Evolutionary conservation across 2,888 invertebrate species (phyloP).

Genomic region (Amphipoea lucens): DNA sequence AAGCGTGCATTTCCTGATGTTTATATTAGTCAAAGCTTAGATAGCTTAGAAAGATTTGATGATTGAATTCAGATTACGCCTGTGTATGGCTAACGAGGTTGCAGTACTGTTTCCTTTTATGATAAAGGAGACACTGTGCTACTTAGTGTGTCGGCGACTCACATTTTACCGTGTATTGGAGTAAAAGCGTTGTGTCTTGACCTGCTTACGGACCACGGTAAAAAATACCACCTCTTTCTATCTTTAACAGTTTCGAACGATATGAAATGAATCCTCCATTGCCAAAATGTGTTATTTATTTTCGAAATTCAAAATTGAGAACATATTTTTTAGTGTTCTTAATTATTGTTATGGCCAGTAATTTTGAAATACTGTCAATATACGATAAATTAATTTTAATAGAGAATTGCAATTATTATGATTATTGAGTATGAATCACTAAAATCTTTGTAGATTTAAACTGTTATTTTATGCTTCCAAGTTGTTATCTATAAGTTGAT

Average conservation of each 20-base stretch:
- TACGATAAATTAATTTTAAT: no score
- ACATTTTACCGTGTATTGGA: constrained; percentile 42
- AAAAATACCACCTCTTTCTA: constrained; percentile 25
- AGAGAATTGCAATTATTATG: no score
- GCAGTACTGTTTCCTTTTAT: constrained; percentile 41
- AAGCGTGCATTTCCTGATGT: constrained; percentile 32
- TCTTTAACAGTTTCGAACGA: constrained; percentile 10
- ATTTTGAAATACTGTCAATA: not conserved
- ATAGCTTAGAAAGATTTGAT: constrained; percentile 9
- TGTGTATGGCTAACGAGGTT: constrained; percentile 39
- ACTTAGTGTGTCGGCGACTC: constrained; percentile 27
- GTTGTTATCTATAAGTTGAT: not conserved
- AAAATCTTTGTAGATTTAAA: not conserved
- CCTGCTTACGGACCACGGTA: constrained; percentile 48
- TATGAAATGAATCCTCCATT: constrained; percentile 7
- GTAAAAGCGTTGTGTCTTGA: constrained; percentile 45
- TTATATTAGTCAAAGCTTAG: constrained; percentile 18
- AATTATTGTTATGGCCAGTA: not conserved
- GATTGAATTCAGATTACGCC: constrained; percentile 13
- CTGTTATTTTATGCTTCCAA: not conserved
- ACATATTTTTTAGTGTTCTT: not conserved
- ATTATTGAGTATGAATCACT: not conserved
- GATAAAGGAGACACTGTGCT: constrained; percentile 43
- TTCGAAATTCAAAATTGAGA: not conserved
- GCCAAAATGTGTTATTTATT: not conserved